Evolutionary conservation across 2,113 vertebrate species (phyloP).

Genomic region (Phalacrocorax carbo): DNA sequence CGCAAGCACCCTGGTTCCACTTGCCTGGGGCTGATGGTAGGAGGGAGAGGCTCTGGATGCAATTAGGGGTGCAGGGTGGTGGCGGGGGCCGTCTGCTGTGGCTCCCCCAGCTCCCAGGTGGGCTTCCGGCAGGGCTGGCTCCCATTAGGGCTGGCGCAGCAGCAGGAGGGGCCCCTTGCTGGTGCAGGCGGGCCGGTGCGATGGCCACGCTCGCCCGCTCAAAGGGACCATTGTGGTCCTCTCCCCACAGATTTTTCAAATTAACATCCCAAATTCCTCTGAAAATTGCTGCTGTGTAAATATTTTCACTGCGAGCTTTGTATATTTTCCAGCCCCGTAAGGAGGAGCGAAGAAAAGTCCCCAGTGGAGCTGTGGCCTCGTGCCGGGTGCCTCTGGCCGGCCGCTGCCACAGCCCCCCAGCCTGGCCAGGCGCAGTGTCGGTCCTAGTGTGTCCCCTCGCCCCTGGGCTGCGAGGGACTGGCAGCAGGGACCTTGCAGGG

Average conservation of each 20-base stretch:
- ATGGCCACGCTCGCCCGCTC: constrained; percentile 59
- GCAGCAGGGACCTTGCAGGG: too few species aligned
- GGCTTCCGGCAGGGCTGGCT: constrained; percentile 75
- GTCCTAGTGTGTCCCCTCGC: background rate
- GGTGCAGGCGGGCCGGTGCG: constrained; percentile 49
- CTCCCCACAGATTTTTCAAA: constrained; percentile 70
- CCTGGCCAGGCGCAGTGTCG: accelerated
- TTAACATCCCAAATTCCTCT: constrained; percentile 73
- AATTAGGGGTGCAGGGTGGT: constrained; percentile 51
- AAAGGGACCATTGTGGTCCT: constrained; percentile 82
- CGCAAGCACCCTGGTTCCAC: background rate
- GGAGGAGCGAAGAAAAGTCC: constrained; percentile 38
- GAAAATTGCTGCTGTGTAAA: constrained; percentile 78
- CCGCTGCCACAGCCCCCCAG: background rate
- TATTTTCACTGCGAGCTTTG: constrained; percentile 74
- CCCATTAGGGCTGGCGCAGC: constrained; percentile 57
- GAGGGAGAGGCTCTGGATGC: constrained; percentile 65
- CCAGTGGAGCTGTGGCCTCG: background rate
- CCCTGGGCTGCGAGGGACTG: background rate
- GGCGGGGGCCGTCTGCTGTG: background rate
- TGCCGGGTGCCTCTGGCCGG: background rate
- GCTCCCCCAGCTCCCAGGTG: constrained; percentile 63
- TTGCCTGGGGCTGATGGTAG: background rate
- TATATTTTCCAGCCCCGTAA: constrained; percentile 62
- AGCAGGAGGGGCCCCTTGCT: constrained; percentile 62